Conservation (phyloP, 2,888 invertebrate species). For the Sphecodes monilicornis region DNA sequence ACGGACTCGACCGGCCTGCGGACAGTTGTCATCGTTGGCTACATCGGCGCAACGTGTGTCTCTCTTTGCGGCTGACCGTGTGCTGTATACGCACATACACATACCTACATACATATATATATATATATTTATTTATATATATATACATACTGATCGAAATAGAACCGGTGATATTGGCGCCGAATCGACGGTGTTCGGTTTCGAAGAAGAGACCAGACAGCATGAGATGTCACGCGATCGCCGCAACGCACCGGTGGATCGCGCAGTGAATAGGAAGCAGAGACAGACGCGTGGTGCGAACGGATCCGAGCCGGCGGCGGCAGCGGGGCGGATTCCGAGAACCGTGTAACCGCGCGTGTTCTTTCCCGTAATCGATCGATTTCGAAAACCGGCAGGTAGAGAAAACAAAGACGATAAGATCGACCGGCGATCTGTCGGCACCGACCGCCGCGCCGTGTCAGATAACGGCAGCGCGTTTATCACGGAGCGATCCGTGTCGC, state of each 20-base stretch:
- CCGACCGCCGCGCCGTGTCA: background rate
- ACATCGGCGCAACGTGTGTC: slow-evolving; percentile 66
- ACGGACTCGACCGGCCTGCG: slow-evolving; percentile 76
- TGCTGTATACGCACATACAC: background rate
- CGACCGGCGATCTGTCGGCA: background rate
- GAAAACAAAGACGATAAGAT: slow-evolving; percentile 2
- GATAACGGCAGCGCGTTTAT: slow-evolving; percentile 2
- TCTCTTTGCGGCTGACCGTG: slow-evolving; percentile 20
- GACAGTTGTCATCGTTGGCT: slow-evolving; percentile 78
- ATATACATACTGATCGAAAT: background rate
- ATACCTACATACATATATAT: background rate
- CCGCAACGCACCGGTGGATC: background rate
- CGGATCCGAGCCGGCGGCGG: background rate
- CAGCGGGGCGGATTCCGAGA: background rate
- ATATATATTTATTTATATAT: no score
- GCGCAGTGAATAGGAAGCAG: slow-evolving; percentile 2
- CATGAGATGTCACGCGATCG: slow-evolving; percentile 14
- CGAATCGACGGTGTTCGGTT: slow-evolving; percentile 16
- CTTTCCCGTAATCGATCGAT: background rate
- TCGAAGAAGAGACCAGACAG: slow-evolving; percentile 15
- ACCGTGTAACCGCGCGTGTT: background rate
- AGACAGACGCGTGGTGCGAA: slow-evolving; percentile 2
- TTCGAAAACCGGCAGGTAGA: background rate
- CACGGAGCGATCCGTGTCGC: background rate
- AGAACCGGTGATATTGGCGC: background rate